Evolutionary conservation across 1,140 invertebrate genomes (phyloP).

Genomic region (Caenorhabditis brenneri): DNA sequence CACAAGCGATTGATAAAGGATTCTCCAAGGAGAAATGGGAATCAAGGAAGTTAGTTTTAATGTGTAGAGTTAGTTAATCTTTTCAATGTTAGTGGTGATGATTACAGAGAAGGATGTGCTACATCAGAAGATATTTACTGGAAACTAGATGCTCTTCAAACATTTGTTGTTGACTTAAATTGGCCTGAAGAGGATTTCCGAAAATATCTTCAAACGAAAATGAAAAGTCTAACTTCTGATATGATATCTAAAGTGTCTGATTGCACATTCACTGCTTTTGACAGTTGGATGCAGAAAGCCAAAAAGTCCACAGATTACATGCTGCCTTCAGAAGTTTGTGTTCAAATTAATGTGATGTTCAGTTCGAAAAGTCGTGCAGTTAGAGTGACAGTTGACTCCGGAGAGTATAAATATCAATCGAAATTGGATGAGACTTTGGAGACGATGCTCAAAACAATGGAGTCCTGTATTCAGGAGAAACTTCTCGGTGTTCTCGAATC

Average conservation of each 20-base stretch:
- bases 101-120: slow-evolving; percentile 84
- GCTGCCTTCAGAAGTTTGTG: slow-evolving; percentile 94
- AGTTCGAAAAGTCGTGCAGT: slow-evolving; percentile 74
- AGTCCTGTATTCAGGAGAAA: slow-evolving; percentile 67
- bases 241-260: slow-evolving; percentile 99
- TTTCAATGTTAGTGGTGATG: background rate
- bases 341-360: slow-evolving; percentile 96
- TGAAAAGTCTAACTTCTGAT: slow-evolving; percentile 97
- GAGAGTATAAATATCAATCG: slow-evolving; percentile 70
- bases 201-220: slow-evolving; percentile 90
- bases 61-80: slow-evolving; percentile 68
- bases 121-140: slow-evolving; percentile 98
- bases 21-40: slow-evolving; percentile 99
- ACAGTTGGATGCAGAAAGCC: slow-evolving; percentile 92
- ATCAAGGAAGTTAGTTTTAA: slow-evolving; percentile 95
- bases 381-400: slow-evolving; percentile 61
- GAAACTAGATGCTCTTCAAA: slow-evolving; percentile 96
- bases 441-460: slow-evolving; percentile 70
- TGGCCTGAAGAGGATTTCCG: slow-evolving; percentile 98
- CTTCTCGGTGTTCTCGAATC: slow-evolving; percentile 87
- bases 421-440: slow-evolving; percentile 71
- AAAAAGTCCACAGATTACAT: slow-evolving; percentile 96
- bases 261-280: slow-evolving; percentile 78
- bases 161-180: slow-evolving; percentile 94
- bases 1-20: slow-evolving; percentile 96